Conservation (phyloP, 2,113 vertebrate species). For the Tylochromis polylepis region DNA sequence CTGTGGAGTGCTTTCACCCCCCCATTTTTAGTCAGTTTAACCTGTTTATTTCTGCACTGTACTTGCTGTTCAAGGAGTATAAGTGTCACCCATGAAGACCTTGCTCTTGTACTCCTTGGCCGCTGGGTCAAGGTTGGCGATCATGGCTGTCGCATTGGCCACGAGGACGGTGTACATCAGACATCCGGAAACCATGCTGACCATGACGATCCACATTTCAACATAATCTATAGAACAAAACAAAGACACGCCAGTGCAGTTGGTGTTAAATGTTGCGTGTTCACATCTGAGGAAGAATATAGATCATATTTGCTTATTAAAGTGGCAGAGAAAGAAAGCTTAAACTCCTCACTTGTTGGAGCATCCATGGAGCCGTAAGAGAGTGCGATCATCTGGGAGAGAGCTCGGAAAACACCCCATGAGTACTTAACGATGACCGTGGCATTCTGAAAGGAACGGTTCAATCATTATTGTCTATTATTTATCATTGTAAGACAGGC, state of each 20-base stretch:
- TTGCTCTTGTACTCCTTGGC: constrained; percentile 73
- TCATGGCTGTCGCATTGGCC: constrained; percentile 69
- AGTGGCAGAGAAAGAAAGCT: background rate
- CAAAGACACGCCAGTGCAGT: background rate
- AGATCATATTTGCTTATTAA: background rate
- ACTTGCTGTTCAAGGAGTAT: background rate
- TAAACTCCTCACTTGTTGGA: constrained; percentile 62
- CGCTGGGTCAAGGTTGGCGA: constrained; percentile 63
- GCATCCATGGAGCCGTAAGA: constrained; percentile 68
- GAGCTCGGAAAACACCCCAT: constrained; percentile 71
- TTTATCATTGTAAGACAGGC: background rate
- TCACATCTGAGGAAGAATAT: background rate
- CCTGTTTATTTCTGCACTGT: background rate
- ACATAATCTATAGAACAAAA: constrained; percentile 63
- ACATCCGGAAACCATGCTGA: constrained; percentile 74
- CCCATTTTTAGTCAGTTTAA: background rate
- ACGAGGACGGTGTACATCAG: constrained; percentile 73
- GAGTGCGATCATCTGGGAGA: constrained; percentile 74
- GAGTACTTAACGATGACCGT: constrained; percentile 73
- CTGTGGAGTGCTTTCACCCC: background rate
- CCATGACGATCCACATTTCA: constrained; percentile 74
- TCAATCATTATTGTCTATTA: background rate
- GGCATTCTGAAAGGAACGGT: constrained; percentile 57
- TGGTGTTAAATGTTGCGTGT: background rate
- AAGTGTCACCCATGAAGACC: constrained; percentile 45